Evolutionary conservation across 53 echinoderm and acorn worm genomes (phyloP), one percentile per base, ranked within the genome.

Genomic region (Mesocentrotus franciscanus): DNA sequence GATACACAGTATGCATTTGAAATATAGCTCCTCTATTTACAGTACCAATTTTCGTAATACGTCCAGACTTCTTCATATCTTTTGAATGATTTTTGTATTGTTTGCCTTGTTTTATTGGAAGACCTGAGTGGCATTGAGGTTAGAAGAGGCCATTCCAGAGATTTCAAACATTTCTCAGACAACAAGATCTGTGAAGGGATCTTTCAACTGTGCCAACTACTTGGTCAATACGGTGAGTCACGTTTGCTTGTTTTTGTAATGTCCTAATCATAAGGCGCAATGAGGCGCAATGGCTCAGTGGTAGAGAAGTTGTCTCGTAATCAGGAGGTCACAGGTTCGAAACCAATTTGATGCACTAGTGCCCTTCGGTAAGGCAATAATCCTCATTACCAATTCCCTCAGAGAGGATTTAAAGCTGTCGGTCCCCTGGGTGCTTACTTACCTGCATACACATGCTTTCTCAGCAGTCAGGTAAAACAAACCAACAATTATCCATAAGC

Each of bases 131-230:
- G 17, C 7, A 64, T 35, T 91, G 93, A 81, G n/a, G 81, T 92
- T 2, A 71, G 89, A 6, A 14, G 64, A 71, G 18, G 30, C n/a
- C 68, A 92, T 27, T 17, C 66, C 5, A 95, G 95, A 35, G 92
- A 92, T 61, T 98, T 98, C 93, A 97, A 95, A 60, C 97, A 96
- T 92, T 99, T 99, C 93, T 95, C 96, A 5, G 97, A 99, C 56
- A 93, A 95, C 17, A 96, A 83, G 61, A 97, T 99, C 85, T 96
- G 96, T 72, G 93, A 97, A 60, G 95, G 95, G 2, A 91, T 98
- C 16, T 89, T 93, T 36, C 90, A 96, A 14, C 95, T 99, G 14
- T 99, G 99, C 64, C 97, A 96, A 70, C 94, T 97, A 10, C 94
- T 99, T 9, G 99, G 98, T 2, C 78, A 89, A 55, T 96, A 99